Base-by-base conservation (phyloP, 37 sponge, comb jelly and placozoan species). In the Chondrosia reniformis region DNA sequence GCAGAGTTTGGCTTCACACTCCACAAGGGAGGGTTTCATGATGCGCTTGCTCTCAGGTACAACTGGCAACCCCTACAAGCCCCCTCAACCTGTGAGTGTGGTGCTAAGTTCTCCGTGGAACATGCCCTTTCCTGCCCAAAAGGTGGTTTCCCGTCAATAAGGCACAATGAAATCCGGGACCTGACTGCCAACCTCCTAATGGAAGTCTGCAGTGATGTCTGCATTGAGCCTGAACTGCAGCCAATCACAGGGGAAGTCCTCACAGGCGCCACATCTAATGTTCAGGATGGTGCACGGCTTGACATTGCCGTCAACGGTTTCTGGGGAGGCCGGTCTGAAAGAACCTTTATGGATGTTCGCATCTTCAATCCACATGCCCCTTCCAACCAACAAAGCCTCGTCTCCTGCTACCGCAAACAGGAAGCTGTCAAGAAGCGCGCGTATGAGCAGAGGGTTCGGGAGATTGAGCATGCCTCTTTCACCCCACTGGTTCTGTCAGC, bases 61-160 rank as follows among this genome's bases (percentile, higher is more conserved):
- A 38, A 38, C 43, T 73, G 74, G 74, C 4, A 40, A 73, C 74
- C 74, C 74, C 33, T 39, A 8, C 74, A 73, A n/a, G 25, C 45
- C 12, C 74, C 74, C 7, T 73, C 45, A 73, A 73, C 74, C 3
- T 73, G 74, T 40, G 46, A 25, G 8, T 73, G 74, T 42, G 74
- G 74, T 73, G 45, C 74, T 46, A 73, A 40, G 74, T 73, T 73
- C 74, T 38, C 74, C 33, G 45, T 73, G 33, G 74, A 43, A 33
- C 74, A 73, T 73, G 74, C 45, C 45, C 74, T 73, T 3, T 73
- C 45, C 12, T 73, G 74, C 45, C 45, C 74, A 73, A 73, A 73
- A n/a, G 37, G 71, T 67, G 71, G 71, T 22, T 67, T 67, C 52
- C 64, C 64, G 12, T 28, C 64, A 10, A 22, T 63, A 63, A 63